phyloP scores from a whole-genome alignment of 2,797 vertebrate genomes.

The Eulemur coronatus region DNA sequence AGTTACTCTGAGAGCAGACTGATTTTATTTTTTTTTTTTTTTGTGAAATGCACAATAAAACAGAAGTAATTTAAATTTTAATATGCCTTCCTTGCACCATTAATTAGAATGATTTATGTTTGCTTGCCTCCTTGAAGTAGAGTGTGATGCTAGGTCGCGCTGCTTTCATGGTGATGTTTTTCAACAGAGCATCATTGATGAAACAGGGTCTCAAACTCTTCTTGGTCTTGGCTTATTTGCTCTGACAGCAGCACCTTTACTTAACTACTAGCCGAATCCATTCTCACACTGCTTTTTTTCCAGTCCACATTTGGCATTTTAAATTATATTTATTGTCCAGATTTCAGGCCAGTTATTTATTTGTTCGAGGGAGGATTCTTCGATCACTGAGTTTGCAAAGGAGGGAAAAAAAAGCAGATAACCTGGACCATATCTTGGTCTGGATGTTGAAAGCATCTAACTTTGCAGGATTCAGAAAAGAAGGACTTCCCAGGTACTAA shows the following conservation, averaged over 20 bases:
- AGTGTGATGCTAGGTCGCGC: constrained; percentile 26
- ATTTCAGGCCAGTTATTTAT: not conserved
- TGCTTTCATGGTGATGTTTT: constrained; percentile 44
- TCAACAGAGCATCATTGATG: not conserved
- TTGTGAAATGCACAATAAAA: constrained; percentile 63
- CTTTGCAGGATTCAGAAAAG: constrained; percentile 30
- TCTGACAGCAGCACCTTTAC: constrained; percentile 18
- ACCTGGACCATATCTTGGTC: not conserved
- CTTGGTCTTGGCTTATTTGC: constrained; percentile 30
- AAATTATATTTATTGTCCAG: not conserved
- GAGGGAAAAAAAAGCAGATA: not conserved
- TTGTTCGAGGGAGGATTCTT: not conserved
- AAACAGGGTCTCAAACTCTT: not conserved
- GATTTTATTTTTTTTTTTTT: constrained; percentile 26
- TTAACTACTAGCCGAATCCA: not conserved
- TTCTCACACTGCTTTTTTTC: not conserved
- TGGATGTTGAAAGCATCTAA: not conserved
- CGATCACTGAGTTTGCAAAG: not conserved
- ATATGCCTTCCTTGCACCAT: constrained; percentile 60
- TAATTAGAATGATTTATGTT: constrained; percentile 71
- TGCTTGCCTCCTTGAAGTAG: constrained; percentile 63
- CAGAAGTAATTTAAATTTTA: constrained; percentile 62
- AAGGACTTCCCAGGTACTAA: not conserved
- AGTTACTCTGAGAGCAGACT: constrained; percentile 56
- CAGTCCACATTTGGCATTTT: not conserved